Base-by-base conservation (phyloP, 2,797 vertebrate species). In the Tokudaia tokunoshimensis region DNA sequence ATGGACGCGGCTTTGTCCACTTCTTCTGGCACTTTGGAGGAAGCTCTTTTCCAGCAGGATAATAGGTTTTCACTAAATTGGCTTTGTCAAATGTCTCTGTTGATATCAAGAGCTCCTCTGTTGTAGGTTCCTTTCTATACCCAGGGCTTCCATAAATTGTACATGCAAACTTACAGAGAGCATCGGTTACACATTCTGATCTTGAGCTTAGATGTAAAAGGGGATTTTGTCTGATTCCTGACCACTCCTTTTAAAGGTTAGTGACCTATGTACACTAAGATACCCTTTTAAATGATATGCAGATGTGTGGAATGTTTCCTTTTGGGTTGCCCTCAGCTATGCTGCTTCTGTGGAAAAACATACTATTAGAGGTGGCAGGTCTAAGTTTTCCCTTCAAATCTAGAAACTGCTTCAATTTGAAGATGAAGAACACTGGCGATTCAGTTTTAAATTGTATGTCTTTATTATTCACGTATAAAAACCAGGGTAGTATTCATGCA, bases 251-350 rank as follows among this genome's bases (percentile, higher is more conserved):
- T 83, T 78, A 22, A 89, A 90, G 41, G 67, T 50, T 37, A 78
- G 52, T 88, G 6, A 22, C 37, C 34, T 81, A 1, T 80, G 0
- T 24, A 67, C 44, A 87, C 20, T 41, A 92, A 88, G 65, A 47
- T 29, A 22, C 12, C 11, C 5, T 65, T 47, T 84, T 0, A 37
- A 37, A 52, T 24, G 22, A 37, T 4, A 14, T 70, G 47, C 84
- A 1, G 17, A 0, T 8, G 3, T 86, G 52, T 91, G 37, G 7
- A 78, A 0, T 78, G 26, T 41, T 92, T 94, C 41, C 17, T 89
- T 97, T 80, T 78, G 34, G 94, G 80, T 89, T 94, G 22, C 72
- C 55, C 87, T 95, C 24, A 87, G 20, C 55, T 88, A 91, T 88
- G 17, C n/a, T 59, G 65, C 44, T 34, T 76, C 7, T 52, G 14